phyloP scores from a whole-genome alignment of 2,113 vertebrate species.

The Seriola dumerili region DNA sequence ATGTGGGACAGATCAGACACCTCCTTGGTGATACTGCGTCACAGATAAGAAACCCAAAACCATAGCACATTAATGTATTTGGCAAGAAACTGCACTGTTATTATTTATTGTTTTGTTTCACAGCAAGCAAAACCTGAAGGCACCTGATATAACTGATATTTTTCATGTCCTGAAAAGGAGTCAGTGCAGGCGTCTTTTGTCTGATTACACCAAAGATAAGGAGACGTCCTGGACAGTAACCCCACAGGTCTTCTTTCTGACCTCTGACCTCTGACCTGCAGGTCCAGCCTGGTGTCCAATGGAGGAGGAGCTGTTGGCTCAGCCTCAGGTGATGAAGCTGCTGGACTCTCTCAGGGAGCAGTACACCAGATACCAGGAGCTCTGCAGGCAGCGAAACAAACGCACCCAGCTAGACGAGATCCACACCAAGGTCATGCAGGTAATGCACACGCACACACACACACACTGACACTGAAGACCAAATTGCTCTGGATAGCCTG shows the following conservation, averaged over 20 bases:
- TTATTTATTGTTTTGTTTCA: too few species aligned
- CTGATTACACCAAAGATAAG: background rate
- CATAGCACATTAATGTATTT: too few species aligned
- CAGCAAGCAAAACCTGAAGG: too few species aligned
- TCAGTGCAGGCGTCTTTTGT: background rate
- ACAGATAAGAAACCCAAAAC: too few species aligned
- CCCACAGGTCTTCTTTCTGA: background rate
- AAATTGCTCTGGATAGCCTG: too few species aligned
- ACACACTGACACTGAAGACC: too few species aligned
- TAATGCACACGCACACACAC: slow-evolving; percentile 62
- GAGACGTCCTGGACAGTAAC: background rate
- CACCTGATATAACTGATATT: too few species aligned
- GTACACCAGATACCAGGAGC: slow-evolving; percentile 96
- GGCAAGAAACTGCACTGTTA: too few species aligned
- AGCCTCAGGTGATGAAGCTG: slow-evolving; percentile 98
- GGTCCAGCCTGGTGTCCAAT: slow-evolving; percentile 96
- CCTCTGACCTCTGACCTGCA: slow-evolving; percentile 35
- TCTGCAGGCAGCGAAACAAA: slow-evolving; percentile 96
- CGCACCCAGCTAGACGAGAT: slow-evolving; percentile 97
- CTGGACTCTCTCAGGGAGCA: slow-evolving; percentile 96
- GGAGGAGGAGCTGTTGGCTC: slow-evolving; percentile 97
- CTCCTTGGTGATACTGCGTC: too few species aligned
- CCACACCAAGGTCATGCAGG: slow-evolving; percentile 99
- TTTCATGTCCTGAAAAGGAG: background rate
- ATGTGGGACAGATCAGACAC: too few species aligned